These are phyloP conservation scores for Opisthograptis luteolata DNA, from an alignment of 2,888 invertebrate genomes.

Conservation along the genomic window DNA sequence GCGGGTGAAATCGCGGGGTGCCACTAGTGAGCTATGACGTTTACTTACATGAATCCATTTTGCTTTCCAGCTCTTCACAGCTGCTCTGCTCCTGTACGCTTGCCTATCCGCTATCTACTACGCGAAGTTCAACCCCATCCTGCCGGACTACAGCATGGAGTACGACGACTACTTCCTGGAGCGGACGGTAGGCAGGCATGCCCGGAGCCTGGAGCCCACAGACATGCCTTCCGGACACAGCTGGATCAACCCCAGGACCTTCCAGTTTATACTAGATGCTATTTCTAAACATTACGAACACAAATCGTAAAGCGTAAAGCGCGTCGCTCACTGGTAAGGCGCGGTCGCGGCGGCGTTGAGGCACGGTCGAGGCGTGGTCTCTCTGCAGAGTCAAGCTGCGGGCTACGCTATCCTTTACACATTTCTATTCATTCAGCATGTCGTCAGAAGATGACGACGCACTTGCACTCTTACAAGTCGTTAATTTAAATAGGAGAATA, in stretches of 20 bases:
- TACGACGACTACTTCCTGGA: slow-evolving; percentile 90
- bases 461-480: no score
- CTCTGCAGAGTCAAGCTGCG: no score
- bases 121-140: slow-evolving; percentile 93
- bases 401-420: no score
- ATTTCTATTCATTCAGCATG: no score
- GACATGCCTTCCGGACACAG: slow-evolving; percentile 72
- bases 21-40: no score
- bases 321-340: not conserved
- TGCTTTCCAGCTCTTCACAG: slow-evolving; percentile 89
- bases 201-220: slow-evolving; percentile 66
- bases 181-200: slow-evolving; percentile 84
- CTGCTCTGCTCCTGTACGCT: slow-evolving; percentile 91
- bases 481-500: no score
- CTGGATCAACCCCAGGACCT: slow-evolving; percentile 85
- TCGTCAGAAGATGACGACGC: no score
- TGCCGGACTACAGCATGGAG: slow-evolving; percentile 90
- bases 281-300: slow-evolving; percentile 68
- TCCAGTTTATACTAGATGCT: slow-evolving; percentile 87
- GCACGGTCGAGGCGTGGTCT: no score
- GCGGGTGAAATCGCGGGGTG: no score
- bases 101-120: slow-evolving; percentile 94
- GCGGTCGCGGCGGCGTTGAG: no score
- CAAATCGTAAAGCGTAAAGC: slow-evolving; percentile 42
- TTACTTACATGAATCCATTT: no score